phyloP scores from a whole-genome alignment of 2,113 vertebrate genomes.

The Ciconia maguari region DNA sequence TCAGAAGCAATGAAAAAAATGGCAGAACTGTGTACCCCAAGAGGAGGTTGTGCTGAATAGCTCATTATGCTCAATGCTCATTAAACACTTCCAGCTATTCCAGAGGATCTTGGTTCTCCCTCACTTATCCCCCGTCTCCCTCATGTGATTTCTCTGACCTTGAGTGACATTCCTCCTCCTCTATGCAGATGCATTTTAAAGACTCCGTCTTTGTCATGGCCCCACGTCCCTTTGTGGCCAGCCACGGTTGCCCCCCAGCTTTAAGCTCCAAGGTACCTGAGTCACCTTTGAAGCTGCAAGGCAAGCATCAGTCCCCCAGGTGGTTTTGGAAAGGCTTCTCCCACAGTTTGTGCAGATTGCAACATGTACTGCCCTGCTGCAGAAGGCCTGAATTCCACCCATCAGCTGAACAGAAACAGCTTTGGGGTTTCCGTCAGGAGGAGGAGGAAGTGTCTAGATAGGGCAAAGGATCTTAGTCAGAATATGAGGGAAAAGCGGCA shows the following conservation, averaged over 20 bases:
- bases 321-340: background rate
- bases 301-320: background rate
- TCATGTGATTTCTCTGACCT: background rate
- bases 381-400: background rate
- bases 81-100: background rate
- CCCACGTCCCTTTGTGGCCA: background rate
- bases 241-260: background rate
- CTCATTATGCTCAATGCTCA: background rate
- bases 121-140: background rate
- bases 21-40: background rate
- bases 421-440: background rate
- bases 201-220: rapidly evolving
- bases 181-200: background rate
- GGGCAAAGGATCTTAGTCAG: background rate
- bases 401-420: background rate
- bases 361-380: background rate
- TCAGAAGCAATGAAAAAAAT: background rate
- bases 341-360: background rate
- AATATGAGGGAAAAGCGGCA: background rate
- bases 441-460: background rate
- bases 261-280: background rate
- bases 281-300: background rate
- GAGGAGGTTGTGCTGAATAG: background rate
- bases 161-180: background rate
- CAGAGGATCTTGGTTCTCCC: background rate